Percentiles rank a stretch among this genome's conserved stretches.
Conservation (phyloP, 1,140 invertebrate species). For the Pseudobourletiella spinata region DNA sequence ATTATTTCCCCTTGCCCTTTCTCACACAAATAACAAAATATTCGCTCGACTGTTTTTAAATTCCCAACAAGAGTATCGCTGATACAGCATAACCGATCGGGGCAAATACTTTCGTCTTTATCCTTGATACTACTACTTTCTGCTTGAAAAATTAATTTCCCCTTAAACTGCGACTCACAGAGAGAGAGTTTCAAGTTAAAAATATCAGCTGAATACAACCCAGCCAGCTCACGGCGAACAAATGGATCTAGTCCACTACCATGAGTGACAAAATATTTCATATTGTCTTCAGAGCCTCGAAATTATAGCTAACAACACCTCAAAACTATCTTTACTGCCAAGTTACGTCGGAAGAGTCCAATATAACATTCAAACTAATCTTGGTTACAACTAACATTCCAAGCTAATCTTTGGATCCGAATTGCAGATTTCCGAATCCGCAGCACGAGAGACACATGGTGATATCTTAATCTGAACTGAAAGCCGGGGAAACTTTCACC, state of each 20-base stretch:
- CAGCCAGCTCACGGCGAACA: background rate
- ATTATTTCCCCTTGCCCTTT: background rate
- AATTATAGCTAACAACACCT: no score
- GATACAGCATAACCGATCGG: background rate
- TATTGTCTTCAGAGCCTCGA: no score
- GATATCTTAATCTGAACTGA: no score
- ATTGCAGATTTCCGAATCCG: no score
- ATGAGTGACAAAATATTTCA: constrained; percentile 11
- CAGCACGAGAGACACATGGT: no score
- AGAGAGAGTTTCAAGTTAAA: background rate
- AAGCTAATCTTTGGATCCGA: no score
- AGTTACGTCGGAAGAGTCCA: no score
- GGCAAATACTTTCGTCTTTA: background rate
- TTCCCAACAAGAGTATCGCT: no score
- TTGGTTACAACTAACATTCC: no score
- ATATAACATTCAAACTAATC: no score
- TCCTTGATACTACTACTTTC: background rate
- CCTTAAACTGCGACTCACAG: background rate
- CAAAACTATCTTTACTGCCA: no score
- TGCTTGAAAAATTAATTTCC: background rate
- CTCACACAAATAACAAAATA: constrained; percentile 3
- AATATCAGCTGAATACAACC: background rate
- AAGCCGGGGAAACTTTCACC: no score
- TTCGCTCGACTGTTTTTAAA: constrained; percentile 4
- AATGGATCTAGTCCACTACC: constrained; percentile 11